Evolutionary conservation across 92 coral and sea anemone species (phyloP).

Genomic region (Parazoanthus darwini): DNA sequence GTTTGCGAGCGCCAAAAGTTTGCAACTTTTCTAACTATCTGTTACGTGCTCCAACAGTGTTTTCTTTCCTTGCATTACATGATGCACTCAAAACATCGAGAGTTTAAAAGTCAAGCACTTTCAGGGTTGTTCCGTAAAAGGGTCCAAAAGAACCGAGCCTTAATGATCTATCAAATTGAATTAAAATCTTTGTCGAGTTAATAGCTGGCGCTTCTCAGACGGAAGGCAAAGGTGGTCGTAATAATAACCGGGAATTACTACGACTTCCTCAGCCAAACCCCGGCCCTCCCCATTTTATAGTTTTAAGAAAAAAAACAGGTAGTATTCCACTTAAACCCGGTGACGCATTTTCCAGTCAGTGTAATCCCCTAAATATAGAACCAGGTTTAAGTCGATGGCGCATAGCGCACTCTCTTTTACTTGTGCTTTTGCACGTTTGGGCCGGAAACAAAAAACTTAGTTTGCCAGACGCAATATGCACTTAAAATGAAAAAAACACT

Average conservation of each 20-base stretch:
- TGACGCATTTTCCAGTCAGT: constrained; percentile 24
- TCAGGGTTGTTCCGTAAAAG: background rate
- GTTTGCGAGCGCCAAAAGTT: background rate
- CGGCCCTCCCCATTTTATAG: constrained; percentile 10
- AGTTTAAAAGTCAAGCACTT: constrained; percentile 29
- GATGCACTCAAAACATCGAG: constrained; percentile 27
- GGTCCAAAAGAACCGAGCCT: background rate
- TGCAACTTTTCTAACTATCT: background rate
- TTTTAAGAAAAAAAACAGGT: constrained; percentile 39
- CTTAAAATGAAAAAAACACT: background rate
- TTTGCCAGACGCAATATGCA: background rate
- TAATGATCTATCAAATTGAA: constrained; percentile 26
- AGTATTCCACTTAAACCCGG: constrained; percentile 32
- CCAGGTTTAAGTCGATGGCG: background rate
- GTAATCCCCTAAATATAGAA: constrained; percentile 39
- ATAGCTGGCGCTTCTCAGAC: background rate
- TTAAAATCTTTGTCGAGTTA: constrained; percentile 9
- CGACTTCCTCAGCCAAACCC: constrained; percentile 27
- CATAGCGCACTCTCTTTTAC: background rate
- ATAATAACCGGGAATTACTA: background rate
- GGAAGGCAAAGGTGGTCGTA: constrained; percentile 1
- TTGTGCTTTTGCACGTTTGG: background rate
- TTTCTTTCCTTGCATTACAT: constrained; percentile 29
- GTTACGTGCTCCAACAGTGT: constrained; percentile 31
- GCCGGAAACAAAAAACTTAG: background rate